Evolutionary conservation across 2,113 vertebrate species (phyloP).

Genomic region (Promerops cafer): DNA sequence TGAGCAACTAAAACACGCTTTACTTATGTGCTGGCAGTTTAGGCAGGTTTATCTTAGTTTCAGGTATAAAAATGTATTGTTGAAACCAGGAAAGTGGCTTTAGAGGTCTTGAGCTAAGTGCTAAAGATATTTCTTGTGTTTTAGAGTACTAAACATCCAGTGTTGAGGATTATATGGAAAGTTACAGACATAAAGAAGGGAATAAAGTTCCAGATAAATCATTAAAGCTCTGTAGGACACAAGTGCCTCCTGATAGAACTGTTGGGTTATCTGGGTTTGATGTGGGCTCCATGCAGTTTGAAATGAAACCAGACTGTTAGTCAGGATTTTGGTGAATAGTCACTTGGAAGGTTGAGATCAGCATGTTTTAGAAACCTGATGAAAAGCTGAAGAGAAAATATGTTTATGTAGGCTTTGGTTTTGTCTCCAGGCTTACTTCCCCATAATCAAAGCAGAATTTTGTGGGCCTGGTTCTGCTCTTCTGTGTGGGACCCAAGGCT

Average conservation of each 20-base stretch:
- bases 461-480: neutral
- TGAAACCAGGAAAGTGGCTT: neutral
- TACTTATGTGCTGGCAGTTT: neutral
- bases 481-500: neutral
- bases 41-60: neutral
- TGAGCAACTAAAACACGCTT: neutral
- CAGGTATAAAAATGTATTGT: neutral
- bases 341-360: neutral
- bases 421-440: neutral
- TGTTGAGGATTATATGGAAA: neutral
- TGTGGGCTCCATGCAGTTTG: accelerated
- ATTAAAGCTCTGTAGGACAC: neutral
- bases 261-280: neutral
- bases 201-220: neutral
- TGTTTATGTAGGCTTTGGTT: neutral
- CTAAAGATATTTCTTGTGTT: neutral
- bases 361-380: neutral
- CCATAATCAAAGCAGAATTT: neutral
- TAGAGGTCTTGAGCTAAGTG: neutral
- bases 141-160: neutral
- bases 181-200: neutral
- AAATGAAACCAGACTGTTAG: neutral
- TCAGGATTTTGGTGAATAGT: neutral
- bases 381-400: neutral
- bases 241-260: neutral